Base-by-base conservation (phyloP, 2,797 vertebrate genomes). In the Pelobates cultripes region DNA sequence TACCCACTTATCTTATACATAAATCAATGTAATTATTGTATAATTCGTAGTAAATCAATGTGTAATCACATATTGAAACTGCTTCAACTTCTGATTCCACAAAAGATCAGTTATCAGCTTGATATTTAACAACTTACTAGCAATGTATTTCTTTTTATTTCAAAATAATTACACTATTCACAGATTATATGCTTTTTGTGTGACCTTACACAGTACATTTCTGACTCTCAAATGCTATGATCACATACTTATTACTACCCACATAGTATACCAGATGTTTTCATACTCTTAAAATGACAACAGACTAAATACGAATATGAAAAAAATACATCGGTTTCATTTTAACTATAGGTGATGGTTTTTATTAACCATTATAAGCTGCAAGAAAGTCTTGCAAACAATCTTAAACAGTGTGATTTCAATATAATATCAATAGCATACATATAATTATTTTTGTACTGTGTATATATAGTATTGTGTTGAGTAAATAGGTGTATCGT, bases 191-290 rank as follows among this genome's bases (percentile, higher is more conserved):
- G 28, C 28, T 28, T 28, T 28, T 1, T 28, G 28, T 28, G 28
- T 28, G 28, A 28, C 28, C 28, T 28, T 28, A 28, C 28, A 28
- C 28, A 28, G 28, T 28, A 28, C 28, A 28, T 28, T 28, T 28
- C 28, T 28, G 28, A 28, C 28, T 28, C 28, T 28, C 28, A 28
- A 28, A 28, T 28, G 28, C 55, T 57, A 14, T 14, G 55, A 57
- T 57, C 55, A 57, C 55, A 57, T 41, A 61, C 7, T 57, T 84
- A 79, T 44, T 45, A 55, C 82, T 67, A 53, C 82, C 82, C 77
- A 79, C 82, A 57, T 73, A 79, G 47, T 28, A 76, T 9, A 47
- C 17, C 60, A 75, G 43, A 66, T 47, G 74, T 66, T 41, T 66
- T 57, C 66, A 17, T 15, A 15, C 45, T 12, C 51, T 69, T 43